phyloP scores from a whole-genome alignment of 2,888 invertebrate species.

The Caenorhabditis sp. region DNA sequence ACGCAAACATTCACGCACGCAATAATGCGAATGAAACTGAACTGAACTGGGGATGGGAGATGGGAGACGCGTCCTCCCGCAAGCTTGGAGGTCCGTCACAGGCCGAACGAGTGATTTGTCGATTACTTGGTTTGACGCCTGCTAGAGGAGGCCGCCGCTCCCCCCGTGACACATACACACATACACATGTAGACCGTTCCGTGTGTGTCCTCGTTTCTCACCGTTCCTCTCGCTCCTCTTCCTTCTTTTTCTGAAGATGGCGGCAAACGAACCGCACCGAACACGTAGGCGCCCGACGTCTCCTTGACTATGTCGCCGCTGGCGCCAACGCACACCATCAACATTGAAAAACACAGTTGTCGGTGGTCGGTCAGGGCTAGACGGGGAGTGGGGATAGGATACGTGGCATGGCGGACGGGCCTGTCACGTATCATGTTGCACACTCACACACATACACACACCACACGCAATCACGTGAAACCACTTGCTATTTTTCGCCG shows the following conservation, averaged over 20 bases:
- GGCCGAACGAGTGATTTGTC: conserved; percentile 49
- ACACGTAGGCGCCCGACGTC: conserved; percentile 15
- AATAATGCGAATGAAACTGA: conserved; percentile 50
- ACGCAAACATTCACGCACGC: conserved; percentile 60
- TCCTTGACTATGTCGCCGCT: conserved; percentile 4
- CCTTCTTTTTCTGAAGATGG: conserved; percentile 29
- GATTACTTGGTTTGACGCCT: conserved; percentile 32
- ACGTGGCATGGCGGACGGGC: conserved; percentile 25
- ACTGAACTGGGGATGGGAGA: too few species aligned
- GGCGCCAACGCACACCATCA: conserved; percentile 30
- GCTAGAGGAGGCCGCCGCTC: too few species aligned
- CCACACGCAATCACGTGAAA: conserved; percentile 17
- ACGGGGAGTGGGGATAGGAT: conserved; percentile 29
- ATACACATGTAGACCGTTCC: conserved; percentile 22
- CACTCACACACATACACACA: too few species aligned
- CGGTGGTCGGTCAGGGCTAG: conserved; percentile 46
- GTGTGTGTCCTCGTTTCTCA: conserved; percentile 36
- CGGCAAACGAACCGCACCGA: too few species aligned
- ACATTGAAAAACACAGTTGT: conserved; percentile 14
- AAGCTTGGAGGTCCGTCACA: conserved; percentile 42
- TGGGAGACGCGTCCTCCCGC: too few species aligned
- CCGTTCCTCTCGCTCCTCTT: conserved; percentile 26
- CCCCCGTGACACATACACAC: conserved; percentile 38
- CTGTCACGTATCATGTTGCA: conserved; percentile 59
- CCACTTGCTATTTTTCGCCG: conserved; percentile 2